Evolutionary conservation across 92 coral and sea anemone genomes (phyloP).

Genomic region (Porites cylindrica): DNA sequence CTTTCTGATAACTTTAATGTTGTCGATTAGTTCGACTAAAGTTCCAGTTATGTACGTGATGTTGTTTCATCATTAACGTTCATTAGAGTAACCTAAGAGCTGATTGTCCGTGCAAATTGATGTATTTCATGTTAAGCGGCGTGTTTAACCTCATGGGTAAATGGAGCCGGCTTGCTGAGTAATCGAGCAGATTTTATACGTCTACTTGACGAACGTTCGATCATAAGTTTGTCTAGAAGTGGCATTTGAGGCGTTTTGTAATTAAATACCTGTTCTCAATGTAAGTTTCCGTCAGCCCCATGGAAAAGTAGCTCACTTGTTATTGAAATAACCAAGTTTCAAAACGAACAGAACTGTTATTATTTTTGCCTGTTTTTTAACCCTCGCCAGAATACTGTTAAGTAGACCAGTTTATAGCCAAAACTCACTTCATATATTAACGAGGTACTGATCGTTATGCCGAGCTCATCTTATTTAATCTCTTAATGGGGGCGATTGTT

Average conservation of each 20-base stretch:
- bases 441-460: background rate
- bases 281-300: background rate
- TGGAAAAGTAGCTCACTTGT: background rate
- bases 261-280: background rate
- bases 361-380: too few relatives aligned
- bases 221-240: background rate
- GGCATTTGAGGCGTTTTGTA: background rate
- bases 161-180: background rate
- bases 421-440: background rate
- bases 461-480: background rate
- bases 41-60: too few relatives aligned
- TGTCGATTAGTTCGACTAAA: too few relatives aligned
- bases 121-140: background rate
- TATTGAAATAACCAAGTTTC: background rate
- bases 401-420: background rate
- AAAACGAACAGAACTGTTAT: background rate
- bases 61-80: background rate
- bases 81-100: background rate
- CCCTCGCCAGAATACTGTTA: background rate
- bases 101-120: background rate
- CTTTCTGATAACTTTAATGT: too few relatives aligned
- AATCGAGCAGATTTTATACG: background rate
- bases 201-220: background rate
- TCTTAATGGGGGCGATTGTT: background rate
- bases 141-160: background rate